Evolutionary conservation across 2,113 vertebrate species (phyloP).

Genomic region (Zosterops pallidus): DNA sequence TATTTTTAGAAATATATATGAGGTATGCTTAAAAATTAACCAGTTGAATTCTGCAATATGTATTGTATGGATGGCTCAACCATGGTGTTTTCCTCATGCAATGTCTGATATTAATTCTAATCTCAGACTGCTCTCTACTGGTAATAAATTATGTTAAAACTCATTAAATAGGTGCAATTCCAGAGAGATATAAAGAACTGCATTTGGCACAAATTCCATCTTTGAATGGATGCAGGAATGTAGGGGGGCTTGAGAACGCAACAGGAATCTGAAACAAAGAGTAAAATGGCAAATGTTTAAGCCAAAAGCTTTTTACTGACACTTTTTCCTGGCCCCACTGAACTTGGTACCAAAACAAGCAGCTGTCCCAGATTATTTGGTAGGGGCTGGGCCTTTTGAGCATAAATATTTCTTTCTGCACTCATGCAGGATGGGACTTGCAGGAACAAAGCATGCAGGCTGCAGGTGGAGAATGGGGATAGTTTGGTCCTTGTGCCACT

Average conservation of each 20-base stretch:
- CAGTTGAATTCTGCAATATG: conserved; percentile 32
- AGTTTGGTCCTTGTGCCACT: not conserved
- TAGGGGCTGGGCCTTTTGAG: not conserved
- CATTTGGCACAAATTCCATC: not conserved
- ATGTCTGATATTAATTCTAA: conserved; percentile 66
- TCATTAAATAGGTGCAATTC: conserved; percentile 34
- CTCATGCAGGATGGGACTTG: not conserved
- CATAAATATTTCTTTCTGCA: not conserved
- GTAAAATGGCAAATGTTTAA: not conserved
- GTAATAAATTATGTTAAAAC: conserved; percentile 68
- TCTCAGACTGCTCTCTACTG: conserved; percentile 78
- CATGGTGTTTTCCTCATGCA: conserved; percentile 30
- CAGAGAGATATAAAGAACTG: not conserved
- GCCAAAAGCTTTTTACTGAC: not conserved
- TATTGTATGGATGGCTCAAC: conserved; percentile 7
- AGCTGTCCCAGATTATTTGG: not conserved
- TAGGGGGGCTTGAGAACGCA: not conserved
- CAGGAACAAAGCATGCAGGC: not conserved
- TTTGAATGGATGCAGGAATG: not conserved
- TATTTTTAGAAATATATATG: conserved; percentile 37
- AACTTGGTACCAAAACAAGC: not conserved
- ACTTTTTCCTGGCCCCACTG: not conserved
- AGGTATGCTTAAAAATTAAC: conserved; percentile 44
- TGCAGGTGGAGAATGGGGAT: not conserved
- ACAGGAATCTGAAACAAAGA: not conserved